Conservation (phyloP, 2,888 invertebrate species). For the Arctia plantaginis region DNA sequence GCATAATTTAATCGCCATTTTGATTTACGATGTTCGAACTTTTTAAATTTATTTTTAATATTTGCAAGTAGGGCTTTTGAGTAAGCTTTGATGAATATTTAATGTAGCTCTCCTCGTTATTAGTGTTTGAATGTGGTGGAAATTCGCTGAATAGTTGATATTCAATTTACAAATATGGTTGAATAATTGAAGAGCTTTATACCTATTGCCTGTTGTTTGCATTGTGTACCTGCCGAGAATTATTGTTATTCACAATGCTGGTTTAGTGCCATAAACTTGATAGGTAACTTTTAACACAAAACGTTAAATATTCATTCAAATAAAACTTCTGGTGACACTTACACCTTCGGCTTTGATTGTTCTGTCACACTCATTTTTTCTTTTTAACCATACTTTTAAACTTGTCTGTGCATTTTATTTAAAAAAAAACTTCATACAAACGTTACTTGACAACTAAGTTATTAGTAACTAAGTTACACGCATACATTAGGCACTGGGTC, state of each 20-base stretch:
- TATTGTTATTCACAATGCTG: conserved; percentile 1
- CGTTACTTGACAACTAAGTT: too few species aligned
- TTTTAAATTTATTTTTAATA: conserved; percentile 24
- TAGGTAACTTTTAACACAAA: background rate
- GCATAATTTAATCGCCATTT: conserved; percentile 67
- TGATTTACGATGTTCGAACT: conserved; percentile 62
- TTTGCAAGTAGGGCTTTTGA: conserved; percentile 39
- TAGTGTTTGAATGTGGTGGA: conserved; percentile 21
- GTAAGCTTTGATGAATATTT: conserved; percentile 36
- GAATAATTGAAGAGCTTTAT: background rate
- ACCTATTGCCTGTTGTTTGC: background rate
- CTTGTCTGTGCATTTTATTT: too few species aligned
- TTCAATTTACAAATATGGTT: conserved; percentile 3
- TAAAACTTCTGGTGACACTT: background rate
- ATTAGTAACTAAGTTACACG: too few species aligned
- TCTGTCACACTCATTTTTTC: too few species aligned
- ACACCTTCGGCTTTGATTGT: too few species aligned
- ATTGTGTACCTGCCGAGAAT: background rate
- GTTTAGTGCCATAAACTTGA: background rate
- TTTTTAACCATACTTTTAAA: too few species aligned
- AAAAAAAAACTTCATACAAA: too few species aligned
- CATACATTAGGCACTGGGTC: too few species aligned
- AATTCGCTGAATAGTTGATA: conserved; percentile 13
- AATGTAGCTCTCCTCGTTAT: conserved; percentile 31
- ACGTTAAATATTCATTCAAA: background rate